These are phyloP conservation scores for Heliconius hortense DNA, from an alignment of 2,888 invertebrate species.

Conservation along the genomic window DNA sequence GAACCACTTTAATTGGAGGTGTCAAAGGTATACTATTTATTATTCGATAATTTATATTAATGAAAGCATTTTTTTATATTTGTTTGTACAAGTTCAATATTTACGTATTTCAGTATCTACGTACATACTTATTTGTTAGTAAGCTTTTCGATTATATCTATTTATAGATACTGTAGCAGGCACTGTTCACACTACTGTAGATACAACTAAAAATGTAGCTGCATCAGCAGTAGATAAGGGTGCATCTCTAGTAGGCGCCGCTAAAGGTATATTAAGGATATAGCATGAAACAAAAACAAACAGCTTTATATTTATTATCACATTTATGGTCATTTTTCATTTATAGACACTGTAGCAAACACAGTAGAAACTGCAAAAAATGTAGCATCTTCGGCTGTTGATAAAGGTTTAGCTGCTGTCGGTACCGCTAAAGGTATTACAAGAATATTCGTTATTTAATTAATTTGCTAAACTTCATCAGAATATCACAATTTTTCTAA, in stretches of 20 bases:
- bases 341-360: conserved; percentile 61
- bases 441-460: background rate
- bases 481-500: background rate
- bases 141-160: background rate
- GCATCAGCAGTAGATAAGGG: conserved; percentile 54
- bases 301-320: background rate
- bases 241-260: conserved; percentile 51
- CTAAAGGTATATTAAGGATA: conserved; percentile 44
- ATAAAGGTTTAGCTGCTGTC: conserved; percentile 54
- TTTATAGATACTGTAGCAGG: conserved; percentile 54
- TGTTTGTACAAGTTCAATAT: too few species aligned
- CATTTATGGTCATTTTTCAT: conserved; percentile 28
- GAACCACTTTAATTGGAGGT: conserved; percentile 51
- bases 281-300: background rate
- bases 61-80: conserved; percentile 1
- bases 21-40: conserved; percentile 55
- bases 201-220: conserved; percentile 48
- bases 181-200: conserved; percentile 51
- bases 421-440: conserved; percentile 42
- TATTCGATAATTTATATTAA: background rate
- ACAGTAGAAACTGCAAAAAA: conserved; percentile 61
- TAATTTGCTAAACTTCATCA: background rate
- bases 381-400: conserved; percentile 54
- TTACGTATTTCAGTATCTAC: background rate
- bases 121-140: background rate